Percentiles rank a stretch among this genome's conserved stretches.
These are phyloP conservation scores for Chrysolina haemoptera DNA, from an alignment of 2,888 invertebrate species.

Conservation along the genomic window DNA sequence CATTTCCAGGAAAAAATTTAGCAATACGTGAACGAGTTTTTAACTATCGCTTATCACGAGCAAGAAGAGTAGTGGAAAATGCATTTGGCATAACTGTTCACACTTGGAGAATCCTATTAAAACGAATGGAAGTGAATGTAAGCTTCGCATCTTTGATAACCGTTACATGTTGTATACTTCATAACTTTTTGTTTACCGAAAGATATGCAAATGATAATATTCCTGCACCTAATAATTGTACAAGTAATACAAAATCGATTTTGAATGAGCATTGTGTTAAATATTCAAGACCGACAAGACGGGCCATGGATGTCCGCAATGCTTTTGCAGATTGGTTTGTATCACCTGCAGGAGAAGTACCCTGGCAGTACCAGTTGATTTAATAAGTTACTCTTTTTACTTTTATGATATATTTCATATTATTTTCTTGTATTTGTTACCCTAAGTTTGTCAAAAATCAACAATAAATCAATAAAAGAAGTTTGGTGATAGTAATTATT, in stretches of 20 bases:
- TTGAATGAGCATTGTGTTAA: not conserved
- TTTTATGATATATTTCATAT: not conserved
- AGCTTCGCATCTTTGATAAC: not conserved
- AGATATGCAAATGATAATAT: conserved; percentile 1
- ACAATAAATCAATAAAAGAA: not conserved
- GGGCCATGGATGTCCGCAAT: not conserved
- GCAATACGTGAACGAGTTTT: conserved; percentile 13
- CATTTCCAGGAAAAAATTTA: conserved; percentile 25
- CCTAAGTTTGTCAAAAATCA: not conserved
- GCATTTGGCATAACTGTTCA: conserved; percentile 20
- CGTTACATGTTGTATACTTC: not conserved
- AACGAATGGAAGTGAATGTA: not conserved
- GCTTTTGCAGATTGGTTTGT: not conserved
- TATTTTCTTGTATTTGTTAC: not conserved
- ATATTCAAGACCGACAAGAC: not conserved
- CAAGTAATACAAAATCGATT: not conserved
- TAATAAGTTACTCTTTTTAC: not conserved
- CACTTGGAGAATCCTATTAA: not conserved
- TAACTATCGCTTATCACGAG: conserved; percentile 14
- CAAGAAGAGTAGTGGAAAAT: conserved; percentile 22
- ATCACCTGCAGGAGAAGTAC: not conserved
- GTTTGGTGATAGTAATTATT: not conserved
- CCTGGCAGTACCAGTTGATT: not conserved
- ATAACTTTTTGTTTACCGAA: not conserved
- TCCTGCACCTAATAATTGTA: not conserved